A percentile compares a stretch with the other conserved stretches of the same genome.
Evolutionary conservation across 2,797 vertebrate genomes (phyloP).

Genomic region (Distichodus sexfasciatus): DNA sequence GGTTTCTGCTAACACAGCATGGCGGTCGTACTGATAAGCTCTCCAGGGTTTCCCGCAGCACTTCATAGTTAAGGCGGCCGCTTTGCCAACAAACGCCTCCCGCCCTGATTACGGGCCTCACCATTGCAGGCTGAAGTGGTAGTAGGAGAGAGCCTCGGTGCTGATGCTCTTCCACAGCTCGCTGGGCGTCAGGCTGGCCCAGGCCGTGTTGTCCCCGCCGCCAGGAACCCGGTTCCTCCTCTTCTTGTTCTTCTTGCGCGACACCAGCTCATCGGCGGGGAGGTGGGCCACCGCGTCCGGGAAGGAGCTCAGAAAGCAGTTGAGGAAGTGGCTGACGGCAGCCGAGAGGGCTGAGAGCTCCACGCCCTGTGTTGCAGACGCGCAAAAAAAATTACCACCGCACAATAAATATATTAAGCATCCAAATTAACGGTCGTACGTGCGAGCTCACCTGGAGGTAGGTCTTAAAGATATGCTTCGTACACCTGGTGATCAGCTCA

Average conservation of each 20-base stretch:
- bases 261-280: slow-evolving; percentile 90
- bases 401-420: background rate
- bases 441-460: slow-evolving; percentile 88
- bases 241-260: slow-evolving; percentile 91
- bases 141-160: slow-evolving; percentile 88
- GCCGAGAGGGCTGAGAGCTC: slow-evolving; percentile 94
- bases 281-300: slow-evolving; percentile 92
- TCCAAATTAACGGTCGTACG: background rate
- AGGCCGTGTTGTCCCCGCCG: slow-evolving; percentile 88
- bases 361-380: slow-evolving; percentile 77
- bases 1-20: background rate
- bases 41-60: no score
- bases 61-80: no score
- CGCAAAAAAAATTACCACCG: background rate
- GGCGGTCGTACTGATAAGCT: no score
- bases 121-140: slow-evolving; percentile 88
- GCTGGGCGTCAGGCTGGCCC: slow-evolving; percentile 91
- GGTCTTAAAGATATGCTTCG: slow-evolving; percentile 98
- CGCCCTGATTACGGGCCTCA: no score
- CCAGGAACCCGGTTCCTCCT: slow-evolving; percentile 90
- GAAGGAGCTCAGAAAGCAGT: slow-evolving; percentile 96
- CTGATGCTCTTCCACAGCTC: slow-evolving; percentile 96
- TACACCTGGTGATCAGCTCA: slow-evolving; percentile 94
- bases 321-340: slow-evolving; percentile 97
- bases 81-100: no score